These are phyloP conservation scores for Ceratosolen fusciceps DNA, from an alignment of 1,140 invertebrate species.

Conservation along the genomic window DNA sequence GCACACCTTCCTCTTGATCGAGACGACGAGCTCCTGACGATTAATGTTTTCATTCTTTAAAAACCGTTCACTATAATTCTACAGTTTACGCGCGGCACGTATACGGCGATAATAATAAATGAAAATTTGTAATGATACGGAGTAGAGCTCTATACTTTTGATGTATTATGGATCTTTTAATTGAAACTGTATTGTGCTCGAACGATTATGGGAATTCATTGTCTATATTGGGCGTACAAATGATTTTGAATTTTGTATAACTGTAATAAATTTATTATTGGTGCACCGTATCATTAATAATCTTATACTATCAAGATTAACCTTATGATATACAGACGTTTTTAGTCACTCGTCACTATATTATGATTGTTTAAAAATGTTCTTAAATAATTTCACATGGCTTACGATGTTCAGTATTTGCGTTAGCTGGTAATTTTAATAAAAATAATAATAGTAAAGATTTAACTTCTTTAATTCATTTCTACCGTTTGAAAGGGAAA, in stretches of 20 bases:
- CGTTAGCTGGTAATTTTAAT: too few relatives aligned
- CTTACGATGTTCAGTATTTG: too few relatives aligned
- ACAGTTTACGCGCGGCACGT: background rate
- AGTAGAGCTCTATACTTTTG: background rate
- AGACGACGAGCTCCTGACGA: constrained; percentile 1
- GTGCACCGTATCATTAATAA: background rate
- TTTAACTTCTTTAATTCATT: too few relatives aligned
- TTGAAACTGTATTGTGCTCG: constrained; percentile 23
- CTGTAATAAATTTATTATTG: background rate
- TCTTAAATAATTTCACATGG: too few relatives aligned
- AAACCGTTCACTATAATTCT: constrained; percentile 21
- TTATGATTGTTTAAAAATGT: too few relatives aligned
- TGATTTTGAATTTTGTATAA: background rate
- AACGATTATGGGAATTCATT: background rate
- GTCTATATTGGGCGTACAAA: background rate
- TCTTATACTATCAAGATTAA: too few relatives aligned
- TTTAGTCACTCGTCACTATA: too few relatives aligned
- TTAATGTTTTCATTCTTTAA: constrained; percentile 39
- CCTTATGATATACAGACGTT: too few relatives aligned
- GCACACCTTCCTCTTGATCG: background rate
- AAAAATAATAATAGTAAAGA: too few relatives aligned
- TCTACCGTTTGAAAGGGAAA: too few relatives aligned
- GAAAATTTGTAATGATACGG: constrained; percentile 17
- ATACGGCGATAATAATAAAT: background rate
- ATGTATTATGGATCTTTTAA: constrained; percentile 12